phyloP scores from a whole-genome alignment of 2,888 invertebrate species.

The Pteria penguin region DNA sequence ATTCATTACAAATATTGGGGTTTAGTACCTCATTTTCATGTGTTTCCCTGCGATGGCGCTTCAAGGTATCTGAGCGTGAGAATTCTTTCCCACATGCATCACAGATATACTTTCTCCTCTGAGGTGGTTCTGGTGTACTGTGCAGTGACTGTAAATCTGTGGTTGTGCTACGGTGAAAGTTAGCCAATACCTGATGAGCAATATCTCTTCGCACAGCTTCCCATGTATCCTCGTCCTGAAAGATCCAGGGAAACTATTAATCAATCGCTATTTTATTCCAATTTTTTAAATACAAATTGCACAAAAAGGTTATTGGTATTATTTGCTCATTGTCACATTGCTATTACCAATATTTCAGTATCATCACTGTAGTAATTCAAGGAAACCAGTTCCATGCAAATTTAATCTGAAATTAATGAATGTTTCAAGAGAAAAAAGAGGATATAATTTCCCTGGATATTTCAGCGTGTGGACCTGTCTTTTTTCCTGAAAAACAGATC shows the following conservation, averaged over 20 bases:
- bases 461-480: too few relatives aligned
- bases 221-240: slow-evolving; percentile 23
- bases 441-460: too few relatives aligned
- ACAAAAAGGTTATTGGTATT: too few relatives aligned
- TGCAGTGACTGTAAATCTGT: not conserved
- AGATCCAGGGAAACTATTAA: slow-evolving; percentile 4
- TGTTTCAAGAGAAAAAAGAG: too few relatives aligned
- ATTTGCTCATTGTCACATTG: too few relatives aligned
- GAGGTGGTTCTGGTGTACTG: not conserved
- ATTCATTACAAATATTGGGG: slow-evolving; percentile 15
- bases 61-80: slow-evolving; percentile 17
- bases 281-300: too few relatives aligned
- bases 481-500: too few relatives aligned
- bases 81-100: slow-evolving; percentile 21
- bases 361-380: too few relatives aligned
- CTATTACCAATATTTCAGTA: too few relatives aligned
- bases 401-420: too few relatives aligned
- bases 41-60: slow-evolving; percentile 16
- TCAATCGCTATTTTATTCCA: too few relatives aligned
- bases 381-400: too few relatives aligned
- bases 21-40: slow-evolving; percentile 8
- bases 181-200: not conserved
- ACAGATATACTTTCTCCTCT: slow-evolving; percentile 15
- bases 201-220: not conserved
- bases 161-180: not conserved